These are phyloP conservation scores for Zeugodacus cucurbitae DNA, from an alignment of 1,140 invertebrate species.

Conservation along the genomic window DNA sequence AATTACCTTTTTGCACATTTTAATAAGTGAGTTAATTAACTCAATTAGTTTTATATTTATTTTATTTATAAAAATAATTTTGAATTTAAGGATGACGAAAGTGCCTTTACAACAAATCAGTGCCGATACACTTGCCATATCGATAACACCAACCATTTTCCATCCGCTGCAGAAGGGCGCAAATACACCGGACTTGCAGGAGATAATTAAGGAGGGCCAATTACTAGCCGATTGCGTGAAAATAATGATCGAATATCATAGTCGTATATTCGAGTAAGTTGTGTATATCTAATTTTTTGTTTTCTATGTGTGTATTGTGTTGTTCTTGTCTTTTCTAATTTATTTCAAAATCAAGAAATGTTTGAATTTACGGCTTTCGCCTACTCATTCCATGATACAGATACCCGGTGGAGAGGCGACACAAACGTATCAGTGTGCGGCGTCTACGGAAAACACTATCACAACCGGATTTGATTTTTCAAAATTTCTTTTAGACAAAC, in stretches of 20 bases:
- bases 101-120: slow-evolving; percentile 61
- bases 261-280: slow-evolving; percentile 64
- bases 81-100: slow-evolving; percentile 55
- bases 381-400: slow-evolving; percentile 46
- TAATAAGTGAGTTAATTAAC: slow-evolving; percentile 52
- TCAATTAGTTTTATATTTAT: not conserved
- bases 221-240: slow-evolving; percentile 60
- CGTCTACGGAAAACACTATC: slow-evolving; percentile 62
- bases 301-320: not conserved
- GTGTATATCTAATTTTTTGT: not conserved
- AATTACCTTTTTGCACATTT: slow-evolving; percentile 61
- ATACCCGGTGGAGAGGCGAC: slow-evolving; percentile 57
- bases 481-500: slow-evolving; percentile 55
- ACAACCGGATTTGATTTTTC: slow-evolving; percentile 61
- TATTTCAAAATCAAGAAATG: slow-evolving; percentile 20
- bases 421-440: slow-evolving; percentile 54
- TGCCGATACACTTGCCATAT: slow-evolving; percentile 59
- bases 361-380: slow-evolving; percentile 21
- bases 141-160: slow-evolving; percentile 61
- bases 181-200: slow-evolving; percentile 57
- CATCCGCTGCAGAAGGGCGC: slow-evolving; percentile 57
- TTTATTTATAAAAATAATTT: not conserved
- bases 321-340: not conserved
- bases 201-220: slow-evolving; percentile 57
- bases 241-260: slow-evolving; percentile 63